Evolutionary conservation across 2,888 invertebrate species (phyloP), one percentile per base, ranked within the genome.

Genomic region (Acheta domesticus): DNA sequence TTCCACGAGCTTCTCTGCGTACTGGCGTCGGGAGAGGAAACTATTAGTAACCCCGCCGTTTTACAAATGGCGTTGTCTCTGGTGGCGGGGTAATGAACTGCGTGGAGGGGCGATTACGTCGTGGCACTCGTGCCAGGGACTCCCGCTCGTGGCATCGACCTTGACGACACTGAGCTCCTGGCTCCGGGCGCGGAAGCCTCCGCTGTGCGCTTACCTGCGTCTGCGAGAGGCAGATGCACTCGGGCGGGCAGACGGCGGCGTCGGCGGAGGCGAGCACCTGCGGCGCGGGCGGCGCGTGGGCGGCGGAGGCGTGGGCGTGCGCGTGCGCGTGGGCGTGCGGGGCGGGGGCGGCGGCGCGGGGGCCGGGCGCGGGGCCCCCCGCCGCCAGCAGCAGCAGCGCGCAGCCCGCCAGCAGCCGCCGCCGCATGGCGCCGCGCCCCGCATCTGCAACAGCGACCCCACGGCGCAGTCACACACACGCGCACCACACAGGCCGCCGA

Each of bases 141-240:
- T n/a, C n/a, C n/a, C n/a, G n/a, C n/a, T n/a, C n/a, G n/a, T n/a
- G n/a, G n/a, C n/a, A n/a, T n/a, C n/a, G n/a, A n/a, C n/a, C n/a
- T n/a, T n/a, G n/a, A n/a, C n/a, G n/a, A n/a, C n/a, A n/a, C n/a
- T n/a, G n/a, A n/a, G n/a, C n/a, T n/a, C n/a, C n/a, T n/a, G n/a
- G n/a, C n/a, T n/a, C n/a, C n/a, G n/a, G n/a, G n/a, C n/a, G n/a
- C n/a, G n/a, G n/a, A n/a, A n/a, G n/a, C n/a, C n/a, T n/a, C n/a
- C n/a, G 36, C 8, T 5, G 5, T 36, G 36, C 36, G 36, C 85
- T 88, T 90, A 95, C 95, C 93, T 95, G 94, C 83, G 94, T 94
- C 86, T 93, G 93, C 81, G 95, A 95, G 82, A 95, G 90, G 87
- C 95, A 95, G 87, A 95, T 94, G 89, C 95, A 95, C 89, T 94